Conservation (phyloP, 2,113 vertebrate species). For the Ia io region DNA sequence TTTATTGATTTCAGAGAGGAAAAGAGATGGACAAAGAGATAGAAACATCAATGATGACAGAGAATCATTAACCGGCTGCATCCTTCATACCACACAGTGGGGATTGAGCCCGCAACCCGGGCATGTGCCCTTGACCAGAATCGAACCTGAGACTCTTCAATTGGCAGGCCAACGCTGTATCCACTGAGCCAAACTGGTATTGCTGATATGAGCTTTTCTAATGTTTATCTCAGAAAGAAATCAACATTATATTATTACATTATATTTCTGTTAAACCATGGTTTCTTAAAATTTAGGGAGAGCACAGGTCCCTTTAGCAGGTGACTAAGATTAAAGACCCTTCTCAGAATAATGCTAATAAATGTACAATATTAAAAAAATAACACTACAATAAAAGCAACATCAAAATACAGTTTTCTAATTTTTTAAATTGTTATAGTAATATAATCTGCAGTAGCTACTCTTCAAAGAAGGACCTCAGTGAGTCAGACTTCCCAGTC, state of each 20-base stretch:
- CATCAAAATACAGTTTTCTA: not conserved
- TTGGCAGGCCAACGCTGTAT: no score
- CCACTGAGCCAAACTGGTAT: no score
- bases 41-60: no score
- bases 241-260: not conserved
- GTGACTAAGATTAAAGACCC: not conserved
- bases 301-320: not conserved
- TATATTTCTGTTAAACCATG: not conserved
- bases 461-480: not conserved
- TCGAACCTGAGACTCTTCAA: no score
- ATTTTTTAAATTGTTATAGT: not conserved
- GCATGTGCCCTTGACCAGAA: no score
- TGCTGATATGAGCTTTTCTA: not conserved
- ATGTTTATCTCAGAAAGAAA: not conserved
- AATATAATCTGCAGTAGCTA: not conserved
- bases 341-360: not conserved
- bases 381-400: not conserved
- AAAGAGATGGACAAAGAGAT: no score
- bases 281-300: not conserved
- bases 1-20: no score
- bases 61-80: no score
- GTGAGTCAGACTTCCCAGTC: not conserved
- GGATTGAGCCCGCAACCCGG: no score
- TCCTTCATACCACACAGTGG: no score
- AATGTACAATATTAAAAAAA: not conserved